These are phyloP conservation scores for Sialia sialis DNA, from an alignment of 2,113 vertebrate genomes.

Conservation along the genomic window DNA sequence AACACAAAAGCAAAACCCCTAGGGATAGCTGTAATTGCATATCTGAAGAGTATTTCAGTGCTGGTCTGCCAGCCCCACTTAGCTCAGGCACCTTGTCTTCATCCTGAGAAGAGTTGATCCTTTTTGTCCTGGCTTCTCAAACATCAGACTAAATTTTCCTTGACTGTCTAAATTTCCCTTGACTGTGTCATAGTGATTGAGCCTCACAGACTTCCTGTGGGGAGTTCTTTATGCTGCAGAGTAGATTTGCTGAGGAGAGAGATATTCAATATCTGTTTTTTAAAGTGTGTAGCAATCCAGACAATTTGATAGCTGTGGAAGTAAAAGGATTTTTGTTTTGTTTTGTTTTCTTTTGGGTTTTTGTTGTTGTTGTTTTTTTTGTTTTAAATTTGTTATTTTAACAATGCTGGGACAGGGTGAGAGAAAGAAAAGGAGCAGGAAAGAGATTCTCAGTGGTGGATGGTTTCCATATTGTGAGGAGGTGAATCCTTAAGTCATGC, in stretches of 20 bases:
- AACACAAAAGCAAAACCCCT: slow-evolving; percentile 36
- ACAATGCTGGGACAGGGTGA: neutral
- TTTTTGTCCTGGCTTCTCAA: slow-evolving; percentile 35
- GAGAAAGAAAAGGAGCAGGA: neutral
- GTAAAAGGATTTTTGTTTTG: neutral
- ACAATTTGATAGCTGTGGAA: neutral
- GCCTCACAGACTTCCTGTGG: slow-evolving; percentile 32
- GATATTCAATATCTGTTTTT: neutral
- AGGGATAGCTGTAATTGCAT: slow-evolving; percentile 32
- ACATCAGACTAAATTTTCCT: slow-evolving; percentile 32
- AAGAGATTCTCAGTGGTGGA: neutral
- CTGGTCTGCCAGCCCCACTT: slow-evolving; percentile 42
- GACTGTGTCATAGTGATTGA: slow-evolving; percentile 32
- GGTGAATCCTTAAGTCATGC: neutral
- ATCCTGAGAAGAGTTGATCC: neutral
- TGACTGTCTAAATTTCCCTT: slow-evolving; percentile 28
- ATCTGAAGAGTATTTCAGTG: slow-evolving; percentile 7
- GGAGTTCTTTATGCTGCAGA: neutral
- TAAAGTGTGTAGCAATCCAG: neutral
- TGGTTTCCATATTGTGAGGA: neutral
- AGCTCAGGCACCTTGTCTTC: slow-evolving; percentile 44
- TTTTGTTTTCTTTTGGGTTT: neutral
- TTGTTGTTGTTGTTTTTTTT: neutral
- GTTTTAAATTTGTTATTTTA: neutral
- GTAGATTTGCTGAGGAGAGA: neutral